These are phyloP conservation scores for Riparia riparia DNA, from an alignment of 2,113 vertebrate genomes.

Conservation along the genomic window DNA sequence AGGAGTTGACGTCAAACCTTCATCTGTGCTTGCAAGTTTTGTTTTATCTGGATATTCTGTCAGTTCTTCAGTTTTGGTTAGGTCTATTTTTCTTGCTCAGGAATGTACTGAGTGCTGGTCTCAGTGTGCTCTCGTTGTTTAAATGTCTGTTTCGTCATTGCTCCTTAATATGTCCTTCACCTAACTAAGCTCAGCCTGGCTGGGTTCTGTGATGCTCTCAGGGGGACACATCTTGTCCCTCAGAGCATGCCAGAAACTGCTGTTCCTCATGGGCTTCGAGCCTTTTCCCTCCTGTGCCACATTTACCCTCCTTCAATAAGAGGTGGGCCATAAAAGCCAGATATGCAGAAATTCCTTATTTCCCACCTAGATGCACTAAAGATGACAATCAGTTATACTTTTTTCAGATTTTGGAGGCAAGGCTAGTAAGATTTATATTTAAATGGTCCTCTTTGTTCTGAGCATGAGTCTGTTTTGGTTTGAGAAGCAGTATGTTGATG, in stretches of 20 bases:
- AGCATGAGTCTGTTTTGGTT: not conserved
- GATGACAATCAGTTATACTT: not conserved
- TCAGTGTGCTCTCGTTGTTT: not conserved
- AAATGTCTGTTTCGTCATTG: not conserved
- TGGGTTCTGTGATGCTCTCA: not conserved
- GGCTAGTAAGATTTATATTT: not conserved
- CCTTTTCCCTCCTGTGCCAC: not conserved
- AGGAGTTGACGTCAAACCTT: not conserved
- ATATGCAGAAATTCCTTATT: not conserved
- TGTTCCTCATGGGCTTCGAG: not conserved
- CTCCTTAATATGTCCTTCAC: not conserved
- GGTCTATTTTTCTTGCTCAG: not conserved
- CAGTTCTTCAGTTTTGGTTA: not conserved
- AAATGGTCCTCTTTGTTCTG: not conserved
- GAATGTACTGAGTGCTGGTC: not conserved
- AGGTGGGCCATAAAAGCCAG: not conserved
- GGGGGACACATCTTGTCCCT: not conserved
- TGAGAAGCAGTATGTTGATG: not conserved
- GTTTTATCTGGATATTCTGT: not conserved
- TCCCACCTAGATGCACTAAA: not conserved
- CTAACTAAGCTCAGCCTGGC: not conserved
- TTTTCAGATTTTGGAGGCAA: not conserved
- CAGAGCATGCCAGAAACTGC: not conserved
- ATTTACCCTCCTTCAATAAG: not conserved
- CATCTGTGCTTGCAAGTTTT: not conserved